These are phyloP conservation scores for Drosophila obscura DNA, from an alignment of 1,140 invertebrate genomes.

Conservation along the genomic window DNA sequence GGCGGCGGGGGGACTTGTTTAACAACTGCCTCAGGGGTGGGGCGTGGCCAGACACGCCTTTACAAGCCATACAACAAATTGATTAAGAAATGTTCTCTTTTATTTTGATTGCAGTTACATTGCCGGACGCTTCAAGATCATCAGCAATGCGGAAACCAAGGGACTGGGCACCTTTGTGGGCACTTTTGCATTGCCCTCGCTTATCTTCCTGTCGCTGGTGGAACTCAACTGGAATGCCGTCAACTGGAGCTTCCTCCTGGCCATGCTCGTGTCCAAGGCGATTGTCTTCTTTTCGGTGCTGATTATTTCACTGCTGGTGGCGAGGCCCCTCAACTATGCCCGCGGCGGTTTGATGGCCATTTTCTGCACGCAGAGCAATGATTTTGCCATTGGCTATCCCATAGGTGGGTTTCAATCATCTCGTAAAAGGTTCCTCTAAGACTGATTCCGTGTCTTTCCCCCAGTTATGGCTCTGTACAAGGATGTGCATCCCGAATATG, in stretches of 20 bases:
- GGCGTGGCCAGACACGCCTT: slow-evolving; percentile 35
- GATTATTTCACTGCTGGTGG: slow-evolving; percentile 90
- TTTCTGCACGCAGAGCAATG: slow-evolving; percentile 98
- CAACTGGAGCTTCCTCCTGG: slow-evolving; percentile 95
- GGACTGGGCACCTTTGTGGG: slow-evolving; percentile 97
- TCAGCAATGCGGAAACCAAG: slow-evolving; percentile 93
- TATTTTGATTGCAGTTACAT: slow-evolving; percentile 90
- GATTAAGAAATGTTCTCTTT: slow-evolving; percentile 20
- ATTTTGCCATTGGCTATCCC: slow-evolving; percentile 98
- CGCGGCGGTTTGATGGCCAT: slow-evolving; percentile 96
- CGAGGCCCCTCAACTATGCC: slow-evolving; percentile 91
- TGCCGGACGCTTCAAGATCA: slow-evolving; percentile 93
- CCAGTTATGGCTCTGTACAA: slow-evolving; percentile 90
- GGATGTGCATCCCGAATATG: slow-evolving; percentile 93
- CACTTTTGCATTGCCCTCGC: slow-evolving; percentile 94
- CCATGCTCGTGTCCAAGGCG: slow-evolving; percentile 93
- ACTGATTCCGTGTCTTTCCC: slow-evolving; percentile 42
- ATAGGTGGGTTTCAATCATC: slow-evolving; percentile 88
- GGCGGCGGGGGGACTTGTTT: slow-evolving; percentile 25
- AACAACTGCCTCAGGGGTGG: slow-evolving; percentile 5
- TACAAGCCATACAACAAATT: slow-evolving; percentile 28
- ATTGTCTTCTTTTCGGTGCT: slow-evolving; percentile 93
- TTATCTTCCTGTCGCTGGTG: slow-evolving; percentile 96
- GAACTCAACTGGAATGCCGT: slow-evolving; percentile 92
- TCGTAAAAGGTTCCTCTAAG: too few relatives aligned